Percentiles rank a stretch among this genome's conserved stretches.
phyloP scores from a whole-genome alignment of 2,113 vertebrate genomes.

The Nymphicus hollandicus region DNA sequence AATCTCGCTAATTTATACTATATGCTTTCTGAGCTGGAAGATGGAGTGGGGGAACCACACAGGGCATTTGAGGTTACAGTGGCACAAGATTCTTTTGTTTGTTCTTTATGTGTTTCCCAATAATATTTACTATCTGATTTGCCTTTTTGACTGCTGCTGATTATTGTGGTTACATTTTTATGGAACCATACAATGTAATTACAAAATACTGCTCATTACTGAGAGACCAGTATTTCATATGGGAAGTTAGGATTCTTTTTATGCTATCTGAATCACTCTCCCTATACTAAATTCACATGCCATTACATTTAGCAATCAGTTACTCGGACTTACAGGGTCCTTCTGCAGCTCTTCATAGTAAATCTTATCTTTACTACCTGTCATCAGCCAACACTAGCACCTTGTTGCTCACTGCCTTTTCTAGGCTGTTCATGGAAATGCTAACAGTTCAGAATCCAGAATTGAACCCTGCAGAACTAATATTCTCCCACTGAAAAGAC shows the following conservation, averaged over 20 bases:
- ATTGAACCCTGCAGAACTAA: not conserved
- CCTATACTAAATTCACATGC: not conserved
- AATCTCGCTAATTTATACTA: not conserved
- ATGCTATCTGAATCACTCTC: not conserved
- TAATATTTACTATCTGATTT: not conserved
- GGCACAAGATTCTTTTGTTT: not conserved
- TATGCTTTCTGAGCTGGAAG: not conserved
- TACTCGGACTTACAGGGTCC: not conserved
- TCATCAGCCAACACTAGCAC: not conserved
- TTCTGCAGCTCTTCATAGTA: not conserved
- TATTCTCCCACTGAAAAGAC: not conserved
- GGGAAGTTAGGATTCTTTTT: not conserved
- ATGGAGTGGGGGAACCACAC: not conserved
- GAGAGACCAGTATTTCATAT: not conserved
- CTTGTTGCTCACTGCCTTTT: not conserved
- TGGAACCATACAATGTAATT: not conserved
- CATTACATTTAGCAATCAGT: not conserved
- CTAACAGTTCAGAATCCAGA: not conserved
- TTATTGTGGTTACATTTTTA: not conserved
- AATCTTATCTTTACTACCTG: not conserved
- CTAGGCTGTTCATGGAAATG: not conserved
- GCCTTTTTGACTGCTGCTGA: not conserved
- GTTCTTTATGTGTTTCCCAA: not conserved
- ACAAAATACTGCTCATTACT: not conserved
- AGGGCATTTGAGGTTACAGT: not conserved